Evolutionary conservation across 2,113 vertebrate species (phyloP).

Genomic region (Amazona vittata): DNA sequence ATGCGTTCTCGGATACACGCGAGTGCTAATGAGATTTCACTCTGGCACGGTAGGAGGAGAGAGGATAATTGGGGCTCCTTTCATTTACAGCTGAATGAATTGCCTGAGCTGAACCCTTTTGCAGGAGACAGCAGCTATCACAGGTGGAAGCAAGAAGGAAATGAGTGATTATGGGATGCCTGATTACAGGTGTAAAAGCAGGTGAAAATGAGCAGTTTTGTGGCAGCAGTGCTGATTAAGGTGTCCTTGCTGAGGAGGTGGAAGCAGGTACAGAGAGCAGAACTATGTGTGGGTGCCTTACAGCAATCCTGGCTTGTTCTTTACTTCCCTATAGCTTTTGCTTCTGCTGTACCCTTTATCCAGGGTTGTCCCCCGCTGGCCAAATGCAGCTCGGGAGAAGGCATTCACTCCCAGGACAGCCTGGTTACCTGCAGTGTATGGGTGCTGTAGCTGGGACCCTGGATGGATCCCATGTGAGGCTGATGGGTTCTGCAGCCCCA

Average conservation of each 20-base stretch:
- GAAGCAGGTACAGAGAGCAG: not conserved
- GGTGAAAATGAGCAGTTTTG: not conserved
- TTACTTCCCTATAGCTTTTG: not conserved
- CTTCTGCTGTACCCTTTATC: too few relatives aligned
- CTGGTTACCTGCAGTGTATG: rapidly evolving
- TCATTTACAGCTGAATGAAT: not conserved
- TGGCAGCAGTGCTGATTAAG: rapidly evolving
- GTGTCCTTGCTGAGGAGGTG: not conserved
- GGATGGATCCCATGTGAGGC: rapidly evolving
- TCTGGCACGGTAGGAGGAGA: not conserved
- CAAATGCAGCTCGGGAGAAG: not conserved
- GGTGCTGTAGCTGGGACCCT: not conserved
- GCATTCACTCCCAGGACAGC: not conserved
- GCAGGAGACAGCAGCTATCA: not conserved
- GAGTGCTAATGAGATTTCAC: slow-evolving; percentile 39
- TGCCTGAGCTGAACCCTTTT: not conserved
- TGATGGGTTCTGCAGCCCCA: not conserved
- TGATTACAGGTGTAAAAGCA: not conserved
- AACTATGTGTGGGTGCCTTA: not conserved
- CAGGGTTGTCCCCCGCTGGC: not conserved
- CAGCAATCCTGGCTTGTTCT: rapidly evolving
- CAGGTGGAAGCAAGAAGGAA: not conserved
- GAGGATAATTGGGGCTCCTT: not conserved
- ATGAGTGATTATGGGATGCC: not conserved
- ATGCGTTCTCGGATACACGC: not conserved